Conservation (phyloP, 2,113 vertebrate genomes). For the Xenotilapia longispinis region DNA sequence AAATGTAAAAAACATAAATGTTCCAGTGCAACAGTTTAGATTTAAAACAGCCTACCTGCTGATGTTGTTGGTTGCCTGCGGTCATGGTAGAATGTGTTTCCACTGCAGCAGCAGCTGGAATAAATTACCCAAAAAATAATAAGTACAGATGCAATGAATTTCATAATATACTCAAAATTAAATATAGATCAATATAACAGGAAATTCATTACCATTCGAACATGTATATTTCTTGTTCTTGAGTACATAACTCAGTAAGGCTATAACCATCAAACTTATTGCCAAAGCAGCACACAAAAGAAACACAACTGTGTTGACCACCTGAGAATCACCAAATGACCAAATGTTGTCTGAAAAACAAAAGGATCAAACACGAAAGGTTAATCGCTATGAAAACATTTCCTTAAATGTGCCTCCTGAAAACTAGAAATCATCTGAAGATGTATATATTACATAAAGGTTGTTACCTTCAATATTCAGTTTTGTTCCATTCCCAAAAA, state of each 20-base stretch:
- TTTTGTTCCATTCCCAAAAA: conserved; percentile 31
- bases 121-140: neutral
- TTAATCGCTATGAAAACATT: neutral
- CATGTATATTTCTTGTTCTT: neutral
- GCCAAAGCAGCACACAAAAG: neutral
- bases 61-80: neutral
- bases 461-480: neutral
- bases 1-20: neutral
- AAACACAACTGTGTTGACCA: neutral
- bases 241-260: neutral
- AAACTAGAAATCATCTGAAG: accelerated
- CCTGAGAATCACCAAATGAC: neutral
- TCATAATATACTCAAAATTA: neutral
- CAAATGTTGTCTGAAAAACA: neutral
- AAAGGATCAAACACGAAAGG: neutral
- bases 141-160: neutral
- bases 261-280: neutral
- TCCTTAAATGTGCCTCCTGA: neutral
- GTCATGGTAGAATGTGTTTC: neutral
- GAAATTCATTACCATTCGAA: neutral
- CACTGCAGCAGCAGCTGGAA: neutral
- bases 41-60: neutral
- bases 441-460: accelerated
- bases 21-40: accelerated
- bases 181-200: neutral